Conservation (phyloP, 35 echinoderm and acorn worm genomes). For the Amphiura filiformis region DNA sequence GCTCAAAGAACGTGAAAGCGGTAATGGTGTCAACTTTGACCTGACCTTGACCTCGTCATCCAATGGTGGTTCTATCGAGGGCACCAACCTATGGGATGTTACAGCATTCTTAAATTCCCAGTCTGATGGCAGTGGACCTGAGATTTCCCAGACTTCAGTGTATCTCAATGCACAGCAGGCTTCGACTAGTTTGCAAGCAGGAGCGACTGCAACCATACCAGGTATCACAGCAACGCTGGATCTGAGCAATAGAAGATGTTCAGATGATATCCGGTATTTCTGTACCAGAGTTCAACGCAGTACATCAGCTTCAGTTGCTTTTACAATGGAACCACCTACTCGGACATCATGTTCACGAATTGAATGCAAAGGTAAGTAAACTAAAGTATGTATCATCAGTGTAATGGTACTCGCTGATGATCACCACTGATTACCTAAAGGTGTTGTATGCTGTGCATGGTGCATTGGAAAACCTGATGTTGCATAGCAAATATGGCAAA, state of each 20-base stretch:
- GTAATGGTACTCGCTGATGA: not conserved
- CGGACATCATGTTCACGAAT: slow-evolving; percentile 25
- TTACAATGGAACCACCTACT: slow-evolving; percentile 1
- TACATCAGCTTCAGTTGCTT: slow-evolving; percentile 29
- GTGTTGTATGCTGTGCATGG: too few relatives aligned
- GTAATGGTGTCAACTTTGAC: slow-evolving; percentile 60
- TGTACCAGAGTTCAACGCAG: slow-evolving; percentile 35
- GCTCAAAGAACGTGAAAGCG: slow-evolving; percentile 29
- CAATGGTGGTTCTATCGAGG: slow-evolving; percentile 42
- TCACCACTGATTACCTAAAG: too few relatives aligned
- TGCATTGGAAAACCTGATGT: too few relatives aligned
- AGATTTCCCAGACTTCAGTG: not conserved
- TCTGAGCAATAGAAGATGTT: slow-evolving; percentile 17
- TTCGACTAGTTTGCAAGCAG: not conserved
- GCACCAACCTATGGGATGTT: slow-evolving; percentile 68
- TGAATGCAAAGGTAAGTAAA: slow-evolving; percentile 32
- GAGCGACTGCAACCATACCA: not conserved
- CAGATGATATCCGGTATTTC: slow-evolving; percentile 49
- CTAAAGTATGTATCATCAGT: too few relatives aligned
- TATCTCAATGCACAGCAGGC: slow-evolving; percentile 29
- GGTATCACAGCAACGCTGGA: not conserved
- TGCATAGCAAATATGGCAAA: too few relatives aligned
- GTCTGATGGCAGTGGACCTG: slow-evolving; percentile 38
- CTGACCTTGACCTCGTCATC: slow-evolving; percentile 37
- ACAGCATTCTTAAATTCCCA: slow-evolving; percentile 41